These are phyloP conservation scores for Brienomyrus brachyistius DNA, from an alignment of 2,113 vertebrate genomes.

Conservation along the genomic window DNA sequence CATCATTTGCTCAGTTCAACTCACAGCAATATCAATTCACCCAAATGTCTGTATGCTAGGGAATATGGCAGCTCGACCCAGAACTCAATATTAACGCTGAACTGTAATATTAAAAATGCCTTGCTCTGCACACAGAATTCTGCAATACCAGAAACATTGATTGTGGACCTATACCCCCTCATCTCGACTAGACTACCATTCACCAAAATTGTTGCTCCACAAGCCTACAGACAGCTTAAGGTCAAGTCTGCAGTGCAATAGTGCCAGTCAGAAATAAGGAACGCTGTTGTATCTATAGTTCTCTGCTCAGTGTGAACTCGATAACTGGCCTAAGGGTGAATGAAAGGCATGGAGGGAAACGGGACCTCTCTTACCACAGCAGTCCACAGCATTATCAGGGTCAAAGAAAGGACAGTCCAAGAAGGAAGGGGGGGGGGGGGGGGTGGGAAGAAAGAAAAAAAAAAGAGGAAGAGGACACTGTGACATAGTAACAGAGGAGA, in stretches of 20 bases:
- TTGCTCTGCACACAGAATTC: neutral
- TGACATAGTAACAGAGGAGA: constrained; percentile 16
- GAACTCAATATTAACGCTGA: neutral
- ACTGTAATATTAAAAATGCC: neutral
- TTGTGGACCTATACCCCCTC: neutral
- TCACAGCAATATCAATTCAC: neutral
- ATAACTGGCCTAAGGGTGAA: constrained; percentile 1
- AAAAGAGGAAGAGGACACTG: constrained; percentile 42
- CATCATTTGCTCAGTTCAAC: neutral
- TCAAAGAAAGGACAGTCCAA: constrained; percentile 49
- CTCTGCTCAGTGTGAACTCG: neutral
- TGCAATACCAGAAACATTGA: neutral
- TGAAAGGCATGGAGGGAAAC: constrained; percentile 9
- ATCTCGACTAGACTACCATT: neutral
- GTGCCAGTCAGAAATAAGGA: neutral
- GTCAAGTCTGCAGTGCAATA: neutral
- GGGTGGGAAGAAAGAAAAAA: neutral
- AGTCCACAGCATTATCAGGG: constrained; percentile 51
- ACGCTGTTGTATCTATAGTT: neutral
- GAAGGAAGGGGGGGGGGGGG: constrained; percentile 22
- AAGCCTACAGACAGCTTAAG: neutral
- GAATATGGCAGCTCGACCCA: neutral
- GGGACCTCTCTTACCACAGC: neutral
- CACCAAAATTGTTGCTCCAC: neutral
- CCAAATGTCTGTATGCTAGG: neutral